Evolutionary conservation across 92 coral and sea anemone species (phyloP), one percentile per base, ranked within the genome.

Genomic region (Blastomussa wellsi): DNA sequence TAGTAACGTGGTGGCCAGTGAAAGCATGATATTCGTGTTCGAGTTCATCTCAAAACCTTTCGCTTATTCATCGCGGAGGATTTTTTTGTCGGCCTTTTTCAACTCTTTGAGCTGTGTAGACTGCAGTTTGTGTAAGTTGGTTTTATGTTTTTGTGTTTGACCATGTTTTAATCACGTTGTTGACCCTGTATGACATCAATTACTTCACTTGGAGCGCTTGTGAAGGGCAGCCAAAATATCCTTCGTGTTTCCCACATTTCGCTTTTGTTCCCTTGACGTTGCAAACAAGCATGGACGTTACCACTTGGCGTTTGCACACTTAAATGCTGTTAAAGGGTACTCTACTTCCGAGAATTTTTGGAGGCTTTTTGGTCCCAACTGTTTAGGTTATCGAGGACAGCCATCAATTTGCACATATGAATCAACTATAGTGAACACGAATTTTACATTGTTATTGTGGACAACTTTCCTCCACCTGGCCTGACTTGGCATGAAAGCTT

Each of bases 1-100:
- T 94, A 98, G 96, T 97, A 97, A 97, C 99, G 99, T 97, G 99
- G 99, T 97, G 95, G 98, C 89, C 94, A 93, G 93, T 95, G 98
- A 97, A 97, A 97, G 99, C 99, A 97, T 97, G 99, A 97, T 97
- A 97, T 93, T 90, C 98, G 93, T 93, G 98, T 90, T 89, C 96
- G 88, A 94, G 94, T 88, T 90, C 95, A 88, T 87, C 95, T 79
- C 93, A 94, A 92, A 92, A 90, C 94, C 95, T 90, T 91, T 92
- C 95, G 91, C 97, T 89, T 92, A 93, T 95, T 97, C 98, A 95
- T 78, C 92, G 84, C 79, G 85, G 88, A 87, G 90, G 98, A 97
- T 91, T 87, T 92, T 92, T 79, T 91, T 85, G 82, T 84, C 88
- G 94, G 86, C 89, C 82, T 88, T 84, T 78, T 90, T 88, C 90